Evolutionary conservation across 2,113 vertebrate species (phyloP).

Genomic region (Tyrannus savana): DNA sequence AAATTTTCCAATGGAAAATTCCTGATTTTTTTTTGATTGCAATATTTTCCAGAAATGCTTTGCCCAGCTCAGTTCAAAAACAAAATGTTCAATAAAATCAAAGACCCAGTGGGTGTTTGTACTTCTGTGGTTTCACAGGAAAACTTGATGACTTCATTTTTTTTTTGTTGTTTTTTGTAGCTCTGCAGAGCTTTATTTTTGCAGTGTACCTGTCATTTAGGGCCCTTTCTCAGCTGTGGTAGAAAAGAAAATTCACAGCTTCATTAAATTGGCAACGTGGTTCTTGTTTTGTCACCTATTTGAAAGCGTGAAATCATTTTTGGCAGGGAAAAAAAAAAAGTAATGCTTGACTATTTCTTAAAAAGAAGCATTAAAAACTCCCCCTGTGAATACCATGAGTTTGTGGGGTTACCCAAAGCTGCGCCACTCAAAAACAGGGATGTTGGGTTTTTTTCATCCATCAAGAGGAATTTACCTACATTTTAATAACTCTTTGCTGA

Average conservation of each 20-base stretch:
- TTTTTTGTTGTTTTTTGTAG: conserved; percentile 1
- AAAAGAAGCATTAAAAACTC: neutral
- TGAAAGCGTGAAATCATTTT: conserved; percentile 61
- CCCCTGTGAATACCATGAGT: neutral
- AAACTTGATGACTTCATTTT: neutral
- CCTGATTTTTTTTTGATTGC: neutral
- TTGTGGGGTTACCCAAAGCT: neutral
- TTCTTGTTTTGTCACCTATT: conserved; percentile 61
- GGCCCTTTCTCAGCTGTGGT: conserved; percentile 20
- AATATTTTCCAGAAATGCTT: neutral
- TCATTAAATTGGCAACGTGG: conserved; percentile 3
- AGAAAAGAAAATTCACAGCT: conserved; percentile 58
- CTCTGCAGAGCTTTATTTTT: conserved; percentile 36
- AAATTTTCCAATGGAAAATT: neutral
- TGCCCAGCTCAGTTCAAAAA: neutral
- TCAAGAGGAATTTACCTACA: neutral
- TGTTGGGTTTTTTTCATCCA: neutral
- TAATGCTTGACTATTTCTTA: conserved; percentile 54
- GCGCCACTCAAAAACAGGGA: neutral
- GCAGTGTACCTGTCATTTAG: conserved; percentile 29
- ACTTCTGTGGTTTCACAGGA: neutral
- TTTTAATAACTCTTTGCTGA: neutral
- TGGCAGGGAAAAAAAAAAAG: conserved; percentile 31
- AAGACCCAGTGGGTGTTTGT: neutral
- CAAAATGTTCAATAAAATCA: neutral